Evolutionary conservation across 1,140 invertebrate genomes (phyloP).

Genomic region (Listronotus oregonensis): DNA sequence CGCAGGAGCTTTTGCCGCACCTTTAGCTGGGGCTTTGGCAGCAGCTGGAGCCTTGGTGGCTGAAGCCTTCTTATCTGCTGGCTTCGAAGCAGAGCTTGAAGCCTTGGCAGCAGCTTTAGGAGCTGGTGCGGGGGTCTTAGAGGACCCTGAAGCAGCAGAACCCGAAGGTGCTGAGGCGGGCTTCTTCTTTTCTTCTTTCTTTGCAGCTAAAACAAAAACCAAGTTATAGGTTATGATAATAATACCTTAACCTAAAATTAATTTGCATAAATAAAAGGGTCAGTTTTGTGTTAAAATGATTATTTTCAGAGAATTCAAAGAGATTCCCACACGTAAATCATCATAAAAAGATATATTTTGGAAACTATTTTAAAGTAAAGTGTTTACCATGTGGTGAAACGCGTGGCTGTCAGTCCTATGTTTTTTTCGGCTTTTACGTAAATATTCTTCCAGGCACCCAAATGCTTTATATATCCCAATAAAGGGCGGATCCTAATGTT

Average conservation of each 20-base stretch:
- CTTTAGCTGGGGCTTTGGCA: slow-evolving; percentile 53
- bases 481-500: not conserved
- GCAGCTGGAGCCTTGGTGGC: slow-evolving; percentile 53
- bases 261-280: slow-evolving; percentile 7
- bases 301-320: slow-evolving; percentile 43
- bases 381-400: slow-evolving; percentile 36
- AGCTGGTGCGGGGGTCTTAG: slow-evolving; percentile 45
- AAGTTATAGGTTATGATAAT: no score
- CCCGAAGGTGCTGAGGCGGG: slow-evolving; percentile 57
- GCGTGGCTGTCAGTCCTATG: slow-evolving; percentile 39
- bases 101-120: slow-evolving; percentile 60
- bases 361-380: slow-evolving; percentile 3
- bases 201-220: slow-evolving; percentile 53
- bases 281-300: slow-evolving; percentile 19
- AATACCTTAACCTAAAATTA: slow-evolving; percentile 15
- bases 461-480: not conserved
- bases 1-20: slow-evolving; percentile 43
- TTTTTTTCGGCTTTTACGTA: slow-evolving; percentile 40
- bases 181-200: slow-evolving; percentile 68
- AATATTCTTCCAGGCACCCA: not conserved
- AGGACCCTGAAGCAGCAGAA: slow-evolving; percentile 54
- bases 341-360: slow-evolving; percentile 33
- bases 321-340: slow-evolving; percentile 46
- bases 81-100: slow-evolving; percentile 55
- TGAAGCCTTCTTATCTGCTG: slow-evolving; percentile 53